Percentiles rank a stretch among this genome's conserved stretches.
phyloP scores from a whole-genome alignment of 2,113 vertebrate species.

The Zeus faber region DNA sequence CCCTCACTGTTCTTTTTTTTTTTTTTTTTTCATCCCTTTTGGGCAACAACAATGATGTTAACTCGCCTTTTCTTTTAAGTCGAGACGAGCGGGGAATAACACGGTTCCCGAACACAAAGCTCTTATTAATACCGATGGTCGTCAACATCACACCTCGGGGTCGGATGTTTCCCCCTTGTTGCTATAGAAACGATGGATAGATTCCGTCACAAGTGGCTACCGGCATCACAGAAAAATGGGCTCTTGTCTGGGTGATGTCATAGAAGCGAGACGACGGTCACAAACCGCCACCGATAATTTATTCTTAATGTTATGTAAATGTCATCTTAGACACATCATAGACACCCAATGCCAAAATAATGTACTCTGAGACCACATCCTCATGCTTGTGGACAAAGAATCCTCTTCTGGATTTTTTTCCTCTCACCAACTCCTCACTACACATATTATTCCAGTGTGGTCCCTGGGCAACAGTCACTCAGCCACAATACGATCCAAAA shows the following conservation, averaged over 20 bases:
- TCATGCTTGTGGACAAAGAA: background rate
- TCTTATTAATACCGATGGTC: too few species aligned
- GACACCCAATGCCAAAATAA: too few species aligned
- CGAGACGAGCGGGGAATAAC: too few species aligned
- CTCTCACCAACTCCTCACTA: conserved; percentile 3
- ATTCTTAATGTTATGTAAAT: background rate
- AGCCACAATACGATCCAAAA: conserved; percentile 13
- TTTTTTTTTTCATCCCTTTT: too few species aligned
- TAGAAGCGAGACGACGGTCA: conserved; percentile 12
- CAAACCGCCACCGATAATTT: background rate
- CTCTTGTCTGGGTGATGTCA: conserved; percentile 10
- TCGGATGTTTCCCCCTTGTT: too few species aligned
- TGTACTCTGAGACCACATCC: background rate
- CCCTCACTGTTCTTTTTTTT: too few species aligned
- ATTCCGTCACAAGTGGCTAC: too few species aligned
- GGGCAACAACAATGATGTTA: too few species aligned
- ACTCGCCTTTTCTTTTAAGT: too few species aligned
- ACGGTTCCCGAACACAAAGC: too few species aligned
- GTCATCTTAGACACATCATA: background rate
- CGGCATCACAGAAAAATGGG: background rate
- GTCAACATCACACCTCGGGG: too few species aligned
- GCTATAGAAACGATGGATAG: too few species aligned
- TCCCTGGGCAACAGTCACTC: conserved; percentile 13
- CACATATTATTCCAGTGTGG: conserved; percentile 6
- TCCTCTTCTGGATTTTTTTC: conserved; percentile 9